phyloP scores from a whole-genome alignment of 2,113 vertebrate species.

The Misgurnus anguillicaudatus region DNA sequence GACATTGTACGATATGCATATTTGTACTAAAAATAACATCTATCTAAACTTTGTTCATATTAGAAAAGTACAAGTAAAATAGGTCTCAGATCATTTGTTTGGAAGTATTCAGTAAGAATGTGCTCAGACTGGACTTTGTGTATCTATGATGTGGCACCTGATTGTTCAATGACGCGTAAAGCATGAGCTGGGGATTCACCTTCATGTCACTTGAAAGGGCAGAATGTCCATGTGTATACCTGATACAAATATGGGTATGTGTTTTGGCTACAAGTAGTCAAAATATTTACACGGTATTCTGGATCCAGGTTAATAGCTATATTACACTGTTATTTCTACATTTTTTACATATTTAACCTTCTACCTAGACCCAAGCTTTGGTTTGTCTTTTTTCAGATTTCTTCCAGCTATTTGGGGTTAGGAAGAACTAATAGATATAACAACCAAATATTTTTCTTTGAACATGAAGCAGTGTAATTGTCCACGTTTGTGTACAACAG shows the following conservation, averaged over 20 bases:
- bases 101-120: slow-evolving; percentile 12
- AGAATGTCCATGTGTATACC: background rate
- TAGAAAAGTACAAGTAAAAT: background rate
- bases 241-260: slow-evolving; percentile 7
- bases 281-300: background rate
- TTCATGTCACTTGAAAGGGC: background rate
- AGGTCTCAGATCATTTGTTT: background rate
- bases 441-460: too few species aligned
- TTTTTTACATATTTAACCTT: background rate
- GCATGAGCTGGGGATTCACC: background rate
- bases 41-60: background rate
- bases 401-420: too few species aligned
- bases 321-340: background rate
- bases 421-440: too few species aligned
- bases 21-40: background rate
- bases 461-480: too few species aligned
- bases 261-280: background rate
- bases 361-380: too few species aligned
- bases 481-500: too few species aligned
- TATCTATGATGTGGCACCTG: background rate
- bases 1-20: background rate
- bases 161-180: background rate
- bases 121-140: slow-evolving; percentile 4
- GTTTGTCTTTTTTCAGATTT: too few species aligned
- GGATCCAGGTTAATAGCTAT: background rate